These are phyloP conservation scores for Chelon labrosus DNA, from an alignment of 2,797 vertebrate species.

Conservation along the genomic window DNA sequence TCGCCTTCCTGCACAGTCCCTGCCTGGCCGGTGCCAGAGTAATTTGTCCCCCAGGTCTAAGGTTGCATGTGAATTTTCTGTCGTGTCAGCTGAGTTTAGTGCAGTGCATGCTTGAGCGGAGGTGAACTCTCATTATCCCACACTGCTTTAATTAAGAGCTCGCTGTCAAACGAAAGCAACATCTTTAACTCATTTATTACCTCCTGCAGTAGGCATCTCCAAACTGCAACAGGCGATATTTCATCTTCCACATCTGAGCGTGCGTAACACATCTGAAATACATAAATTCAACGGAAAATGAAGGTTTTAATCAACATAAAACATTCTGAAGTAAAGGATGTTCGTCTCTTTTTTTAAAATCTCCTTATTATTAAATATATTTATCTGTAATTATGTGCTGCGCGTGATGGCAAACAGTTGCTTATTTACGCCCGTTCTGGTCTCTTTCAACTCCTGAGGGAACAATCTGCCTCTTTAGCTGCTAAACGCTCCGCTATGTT, in stretches of 20 bases:
- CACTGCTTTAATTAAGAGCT: constrained; percentile 79
- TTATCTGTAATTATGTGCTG: too few relatives aligned
- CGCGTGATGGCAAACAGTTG: too few relatives aligned
- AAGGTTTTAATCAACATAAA: constrained; percentile 18
- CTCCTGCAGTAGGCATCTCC: constrained; percentile 61
- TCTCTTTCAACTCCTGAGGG: too few relatives aligned
- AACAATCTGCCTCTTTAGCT: constrained; percentile 4
- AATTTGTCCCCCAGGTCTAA: constrained; percentile 73
- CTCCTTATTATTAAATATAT: too few relatives aligned
- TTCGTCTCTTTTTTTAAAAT: too few relatives aligned
- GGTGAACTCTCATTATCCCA: constrained; percentile 75
- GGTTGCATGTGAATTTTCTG: constrained; percentile 80
- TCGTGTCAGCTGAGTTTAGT: constrained; percentile 81
- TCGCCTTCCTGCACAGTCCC: constrained; percentile 67
- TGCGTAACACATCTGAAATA: constrained; percentile 44
- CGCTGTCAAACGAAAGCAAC: constrained; percentile 60
- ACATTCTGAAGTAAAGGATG: background rate
- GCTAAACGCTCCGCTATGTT: constrained; percentile 30
- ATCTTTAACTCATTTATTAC: constrained; percentile 74
- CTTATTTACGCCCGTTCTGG: too few relatives aligned
- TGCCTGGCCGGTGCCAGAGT: constrained; percentile 66
- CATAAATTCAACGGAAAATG: constrained; percentile 33
- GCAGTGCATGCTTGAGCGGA: constrained; percentile 71
- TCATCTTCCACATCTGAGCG: constrained; percentile 48
- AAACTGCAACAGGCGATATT: constrained; percentile 48